Conservation (phyloP, 1,140 invertebrate species). For the Hestina assimilis region DNA sequence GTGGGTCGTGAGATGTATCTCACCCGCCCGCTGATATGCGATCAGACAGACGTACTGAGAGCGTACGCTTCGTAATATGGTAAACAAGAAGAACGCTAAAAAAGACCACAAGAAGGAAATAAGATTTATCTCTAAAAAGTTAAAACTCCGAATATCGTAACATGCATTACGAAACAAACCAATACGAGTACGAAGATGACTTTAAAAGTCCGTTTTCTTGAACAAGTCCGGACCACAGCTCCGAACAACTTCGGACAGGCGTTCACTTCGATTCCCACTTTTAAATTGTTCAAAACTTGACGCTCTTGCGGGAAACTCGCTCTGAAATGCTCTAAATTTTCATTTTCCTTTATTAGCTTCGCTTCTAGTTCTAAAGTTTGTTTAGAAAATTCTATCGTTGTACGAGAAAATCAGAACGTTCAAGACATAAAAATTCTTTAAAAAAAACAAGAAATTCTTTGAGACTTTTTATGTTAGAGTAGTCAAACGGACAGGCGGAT, state of each 20-base stretch:
- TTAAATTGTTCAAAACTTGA: conserved; percentile 50
- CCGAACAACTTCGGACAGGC: conserved; percentile 41
- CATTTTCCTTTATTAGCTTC: conserved; percentile 35
- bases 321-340: conserved; percentile 31
- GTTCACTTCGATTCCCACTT: conserved; percentile 53
- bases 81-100: too few relatives aligned
- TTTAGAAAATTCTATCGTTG: conserved; percentile 11
- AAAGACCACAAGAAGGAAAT: neutral
- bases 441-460: too few relatives aligned
- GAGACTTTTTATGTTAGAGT: too few relatives aligned
- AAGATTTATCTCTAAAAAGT: neutral
- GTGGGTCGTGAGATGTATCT: too few relatives aligned
- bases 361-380: conserved; percentile 12
- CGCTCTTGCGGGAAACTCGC: conserved; percentile 19
- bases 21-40: too few relatives aligned
- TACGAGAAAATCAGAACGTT: neutral
- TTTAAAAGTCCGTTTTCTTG: conserved; percentile 31
- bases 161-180: conserved; percentile 23
- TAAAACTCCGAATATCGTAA: conserved; percentile 13
- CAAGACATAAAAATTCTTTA: too few relatives aligned
- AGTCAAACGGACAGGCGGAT: too few relatives aligned
- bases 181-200: conserved; percentile 18
- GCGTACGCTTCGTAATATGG: too few relatives aligned
- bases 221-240: conserved; percentile 32
- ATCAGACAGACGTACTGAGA: too few relatives aligned